Evolutionary conservation across 2,797 vertebrate species (phyloP), one percentile per base, ranked within the genome.

Genomic region (Aratinga solstitialis): DNA sequence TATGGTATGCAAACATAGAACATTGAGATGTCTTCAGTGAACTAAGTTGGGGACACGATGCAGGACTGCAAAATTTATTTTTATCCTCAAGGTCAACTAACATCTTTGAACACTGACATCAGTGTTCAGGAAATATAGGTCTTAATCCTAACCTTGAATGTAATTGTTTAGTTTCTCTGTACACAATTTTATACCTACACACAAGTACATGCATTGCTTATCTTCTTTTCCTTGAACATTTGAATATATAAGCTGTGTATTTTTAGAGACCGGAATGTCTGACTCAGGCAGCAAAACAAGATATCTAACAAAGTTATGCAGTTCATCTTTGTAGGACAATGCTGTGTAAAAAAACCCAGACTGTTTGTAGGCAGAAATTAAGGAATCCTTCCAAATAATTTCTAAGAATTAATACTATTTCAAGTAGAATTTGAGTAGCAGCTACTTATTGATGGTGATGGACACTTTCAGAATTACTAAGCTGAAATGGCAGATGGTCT

Each of bases 31-130:
- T 13, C 74, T 91, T 91, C 34, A 74, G 71, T 90, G 82, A 91
- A 61, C 74, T 65, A 56, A 96, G 63, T 22, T 20, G 56, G 82
- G 83, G 61, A 89, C 40, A 61, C 1, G 2, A n/a, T 43, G 77
- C 63, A 79, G 80, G 80, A 22, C 79, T 89, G 81, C 88, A 84
- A 56, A 19, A 80, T 90, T 79, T 96, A 81, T 94, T 95, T 93
- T 94, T 95, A 77, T 94, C 71, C 47, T 96, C 87, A 95, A 95
- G 95, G 90, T 93, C 93, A 87, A 16, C 71, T 13, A 71, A 48
- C 26, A 71, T 86, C 82, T 96, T 91, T 93, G 82, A 89, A 51
- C 21, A 23, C 40, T 74, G 85, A 79, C 74, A 94, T 73, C 58
- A 51, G 13, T 43, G 61, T 73, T 91, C 62, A 81, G 59, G 83